Evolutionary conservation across 2,113 vertebrate species (phyloP), one percentile per base, ranked within the genome.

Genomic region (Hydrolagus affinis): DNA sequence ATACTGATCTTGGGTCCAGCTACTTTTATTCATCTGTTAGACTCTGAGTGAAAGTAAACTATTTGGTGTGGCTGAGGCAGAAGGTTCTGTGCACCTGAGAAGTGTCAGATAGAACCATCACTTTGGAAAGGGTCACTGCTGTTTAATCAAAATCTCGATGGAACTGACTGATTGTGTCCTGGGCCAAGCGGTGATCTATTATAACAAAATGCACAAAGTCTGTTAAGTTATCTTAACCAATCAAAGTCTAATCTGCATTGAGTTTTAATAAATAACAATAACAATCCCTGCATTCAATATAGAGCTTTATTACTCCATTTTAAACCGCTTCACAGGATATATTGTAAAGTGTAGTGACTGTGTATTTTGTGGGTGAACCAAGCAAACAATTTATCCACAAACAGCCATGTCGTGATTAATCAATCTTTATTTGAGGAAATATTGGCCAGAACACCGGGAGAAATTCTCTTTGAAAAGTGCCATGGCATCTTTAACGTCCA

Each of bases 11-110:
- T 44, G 78, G 28, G 77, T 11, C 78, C 66, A 68, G 32, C 15
- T 68, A 62, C 28, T 83, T 19, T 83, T 83, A 9, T 68, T 83
- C 78, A 83, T 68, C 60, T 62, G 12, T 66, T 62, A 83, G 14
- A 68, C 60, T 32, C 3, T 32, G 77, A 30, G 32, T 83, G 17
- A 11, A 83, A 64, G 59, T 23, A 80, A 80, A 64, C 60, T 28
- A 60, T 28, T 59, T 80, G 77, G 23, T 80, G 23, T 80, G 59
- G 14, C 77, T 30, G 25, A 23, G 14, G 30, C 77, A 80, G 6
- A 64, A 12, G 64, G 57, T 15, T 68, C 62, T 68, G 64, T 83
- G 62, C 32, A 64, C 11, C 62, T 83, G 59, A 62, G 60, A 11
- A 64, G 76, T 78, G 15, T 12, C 10, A 78, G 62, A 28, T 28